phyloP scores from a whole-genome alignment of 2,113 vertebrate species.

The Entelurus aequoreus region DNA sequence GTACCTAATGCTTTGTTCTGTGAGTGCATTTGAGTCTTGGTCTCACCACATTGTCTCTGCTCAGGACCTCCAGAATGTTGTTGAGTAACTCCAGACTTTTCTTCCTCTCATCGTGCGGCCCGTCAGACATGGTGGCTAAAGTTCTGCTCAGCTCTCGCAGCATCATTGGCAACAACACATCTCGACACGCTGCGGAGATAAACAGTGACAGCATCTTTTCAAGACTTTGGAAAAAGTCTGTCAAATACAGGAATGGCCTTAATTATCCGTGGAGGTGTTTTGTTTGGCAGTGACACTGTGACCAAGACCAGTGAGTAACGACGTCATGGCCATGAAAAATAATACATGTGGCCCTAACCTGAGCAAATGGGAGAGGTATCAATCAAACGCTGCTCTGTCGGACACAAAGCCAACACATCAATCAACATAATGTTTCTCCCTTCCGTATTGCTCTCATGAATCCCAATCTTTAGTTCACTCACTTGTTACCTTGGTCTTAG shows the following conservation, averaged over 20 bases:
- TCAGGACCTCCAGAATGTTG: slow-evolving; percentile 92
- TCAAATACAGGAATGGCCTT: neutral
- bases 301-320: slow-evolving; percentile 30
- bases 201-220: neutral
- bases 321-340: slow-evolving; percentile 28
- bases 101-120: slow-evolving; percentile 74
- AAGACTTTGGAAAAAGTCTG: neutral
- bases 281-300: neutral
- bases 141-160: slow-evolving; percentile 84
- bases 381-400: slow-evolving; percentile 41
- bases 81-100: slow-evolving; percentile 88
- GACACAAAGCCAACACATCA: slow-evolving; percentile 36
- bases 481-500: neutral
- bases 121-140: slow-evolving; percentile 72
- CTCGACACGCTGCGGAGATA: slow-evolving; percentile 82
- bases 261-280: neutral
- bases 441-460: slow-evolving; percentile 15
- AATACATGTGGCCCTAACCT: slow-evolving; percentile 27
- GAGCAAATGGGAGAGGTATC: slow-evolving; percentile 22
- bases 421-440: slow-evolving; percentile 16
- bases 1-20: neutral
- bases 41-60: slow-evolving; percentile 84
- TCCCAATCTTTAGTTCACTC: slow-evolving; percentile 14
- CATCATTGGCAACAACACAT: slow-evolving; percentile 92
- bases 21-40: neutral